A percentile compares a stretch with the other conserved stretches of the same genome.
These are phyloP conservation scores for Euglossa dilemma DNA, from an alignment of 1,140 invertebrate species.

Conservation along the genomic window DNA sequence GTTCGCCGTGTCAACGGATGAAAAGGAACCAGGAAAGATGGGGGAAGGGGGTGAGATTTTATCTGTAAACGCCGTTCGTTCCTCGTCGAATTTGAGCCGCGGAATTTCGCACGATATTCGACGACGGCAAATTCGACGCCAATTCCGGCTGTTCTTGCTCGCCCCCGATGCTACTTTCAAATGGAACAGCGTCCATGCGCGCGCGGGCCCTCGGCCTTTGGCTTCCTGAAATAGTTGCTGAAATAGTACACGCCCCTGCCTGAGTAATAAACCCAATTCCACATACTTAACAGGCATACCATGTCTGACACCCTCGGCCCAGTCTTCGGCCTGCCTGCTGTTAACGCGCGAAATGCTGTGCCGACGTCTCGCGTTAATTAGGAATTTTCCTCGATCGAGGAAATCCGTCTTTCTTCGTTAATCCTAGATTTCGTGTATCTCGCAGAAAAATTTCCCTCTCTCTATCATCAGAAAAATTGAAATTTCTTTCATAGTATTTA, in stretches of 20 bases:
- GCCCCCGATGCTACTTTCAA: conserved; percentile 41
- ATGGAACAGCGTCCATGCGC: conserved; percentile 28
- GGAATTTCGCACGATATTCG: conserved; percentile 59
- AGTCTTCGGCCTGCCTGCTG: conserved; percentile 29
- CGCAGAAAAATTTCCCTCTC: no score
- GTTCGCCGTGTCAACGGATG: background rate
- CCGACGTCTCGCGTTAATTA: conserved; percentile 34
- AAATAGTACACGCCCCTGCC: conserved; percentile 58
- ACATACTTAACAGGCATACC: conserved; percentile 68
- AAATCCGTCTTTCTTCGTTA: background rate
- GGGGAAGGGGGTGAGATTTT: conserved; percentile 7
- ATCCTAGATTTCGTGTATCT: background rate
- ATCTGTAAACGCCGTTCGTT: conserved; percentile 43
- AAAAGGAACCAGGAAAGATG: background rate
- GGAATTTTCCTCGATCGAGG: conserved; percentile 8
- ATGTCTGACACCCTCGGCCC: conserved; percentile 30
- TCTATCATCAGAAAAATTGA: no score
- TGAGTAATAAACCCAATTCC: conserved; percentile 70
- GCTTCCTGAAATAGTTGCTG: conserved; percentile 68
- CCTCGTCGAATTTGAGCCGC: conserved; percentile 1
- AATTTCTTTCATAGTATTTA: no score
- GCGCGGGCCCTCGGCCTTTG: conserved; percentile 36
- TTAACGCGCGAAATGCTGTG: conserved; percentile 52
- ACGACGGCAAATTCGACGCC: conserved; percentile 44
- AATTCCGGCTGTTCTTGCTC: conserved; percentile 38